Conservation (phyloP, 1,140 invertebrate genomes). For the Drosophila grimshawi region DNA sequence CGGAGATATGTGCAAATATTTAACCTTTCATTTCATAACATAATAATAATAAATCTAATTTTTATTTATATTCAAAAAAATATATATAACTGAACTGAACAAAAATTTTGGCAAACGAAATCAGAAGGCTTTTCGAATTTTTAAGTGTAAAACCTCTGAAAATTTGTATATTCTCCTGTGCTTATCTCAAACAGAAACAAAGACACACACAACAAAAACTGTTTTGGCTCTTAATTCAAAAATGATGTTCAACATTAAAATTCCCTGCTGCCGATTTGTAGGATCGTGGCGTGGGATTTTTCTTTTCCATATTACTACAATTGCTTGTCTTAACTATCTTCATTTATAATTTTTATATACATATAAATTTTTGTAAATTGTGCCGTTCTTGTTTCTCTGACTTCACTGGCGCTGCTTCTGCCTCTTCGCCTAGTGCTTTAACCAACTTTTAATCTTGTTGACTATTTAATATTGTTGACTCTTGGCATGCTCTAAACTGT, state of each 20-base stretch:
- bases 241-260: conserved; percentile 14
- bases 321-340: conserved; percentile 56
- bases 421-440: conserved; percentile 21
- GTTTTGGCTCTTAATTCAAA: conserved; percentile 64
- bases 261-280: conserved; percentile 22
- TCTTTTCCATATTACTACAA: conserved; percentile 38
- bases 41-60: not conserved
- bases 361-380: conserved; percentile 43
- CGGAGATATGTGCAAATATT: not conserved
- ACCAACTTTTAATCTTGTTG: conserved; percentile 18
- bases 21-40: not conserved
- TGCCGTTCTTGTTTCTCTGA: conserved; percentile 39
- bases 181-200: conserved; percentile 18
- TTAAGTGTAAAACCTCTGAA: not conserved
- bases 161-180: conserved; percentile 1
- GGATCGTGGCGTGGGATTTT: conserved; percentile 53
- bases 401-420: conserved; percentile 5
- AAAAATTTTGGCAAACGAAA: not conserved
- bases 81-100: not conserved
- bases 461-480: no score
- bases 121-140: not conserved
- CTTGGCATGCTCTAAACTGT: conserved; percentile 31
- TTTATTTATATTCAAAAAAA: no score
- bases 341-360: conserved; percentile 14
- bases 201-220: conserved; percentile 64